Conservation (phyloP, 2,113 vertebrate genomes). For the Hemiscyllium ocellatum region DNA sequence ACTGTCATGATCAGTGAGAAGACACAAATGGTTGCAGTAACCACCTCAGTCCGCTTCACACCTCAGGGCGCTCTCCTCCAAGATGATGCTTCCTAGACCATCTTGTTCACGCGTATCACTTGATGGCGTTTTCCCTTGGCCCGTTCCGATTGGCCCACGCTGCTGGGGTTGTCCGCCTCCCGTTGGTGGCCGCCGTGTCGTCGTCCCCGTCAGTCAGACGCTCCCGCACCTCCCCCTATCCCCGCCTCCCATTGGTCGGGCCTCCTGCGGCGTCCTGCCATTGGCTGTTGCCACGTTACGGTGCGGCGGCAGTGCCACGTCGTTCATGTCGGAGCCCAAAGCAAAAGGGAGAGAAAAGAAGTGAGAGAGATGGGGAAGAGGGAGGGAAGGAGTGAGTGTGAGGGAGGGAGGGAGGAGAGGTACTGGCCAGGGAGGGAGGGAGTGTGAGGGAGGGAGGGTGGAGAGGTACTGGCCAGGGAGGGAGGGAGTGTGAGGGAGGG, state of each 20-base stretch:
- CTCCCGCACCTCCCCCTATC: not conserved
- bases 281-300: conserved; percentile 5
- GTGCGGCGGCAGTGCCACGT: conserved; percentile 24
- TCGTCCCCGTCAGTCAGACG: not conserved
- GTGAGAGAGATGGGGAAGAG: too few species aligned
- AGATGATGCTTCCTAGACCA: not conserved
- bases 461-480: too few species aligned
- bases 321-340: not conserved
- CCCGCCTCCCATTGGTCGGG: not conserved
- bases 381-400: too few species aligned
- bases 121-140: not conserved
- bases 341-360: too few species aligned
- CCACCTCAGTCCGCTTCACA: not conserved
- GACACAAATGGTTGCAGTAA: not conserved
- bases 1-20: not conserved
- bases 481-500: too few species aligned
- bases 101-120: not conserved
- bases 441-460: too few species aligned
- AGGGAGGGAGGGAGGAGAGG: too few species aligned
- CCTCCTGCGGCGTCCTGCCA: not conserved
- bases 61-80: not conserved
- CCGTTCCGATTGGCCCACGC: not conserved
- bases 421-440: too few species aligned
- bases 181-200: not conserved
- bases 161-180: not conserved